These are phyloP conservation scores for Heliconius hewitsoni DNA, from an alignment of 1,140 invertebrate species.

Conservation along the genomic window DNA sequence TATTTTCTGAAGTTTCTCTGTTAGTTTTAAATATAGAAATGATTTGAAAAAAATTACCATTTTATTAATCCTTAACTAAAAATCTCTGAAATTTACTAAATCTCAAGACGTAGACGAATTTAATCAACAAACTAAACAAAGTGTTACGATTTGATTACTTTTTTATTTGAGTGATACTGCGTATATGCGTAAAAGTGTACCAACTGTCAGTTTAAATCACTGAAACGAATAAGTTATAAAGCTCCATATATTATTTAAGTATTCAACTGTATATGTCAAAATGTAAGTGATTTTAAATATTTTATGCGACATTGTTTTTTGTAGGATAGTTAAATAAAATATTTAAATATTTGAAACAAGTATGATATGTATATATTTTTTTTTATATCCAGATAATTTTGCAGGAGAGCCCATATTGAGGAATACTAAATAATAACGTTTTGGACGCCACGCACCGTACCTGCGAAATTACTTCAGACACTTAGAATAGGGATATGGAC, in stretches of 20 bases:
- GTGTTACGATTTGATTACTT: neutral
- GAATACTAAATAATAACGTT: no score
- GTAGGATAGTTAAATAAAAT: neutral
- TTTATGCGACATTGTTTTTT: neutral
- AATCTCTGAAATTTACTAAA: no score
- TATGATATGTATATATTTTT: neutral
- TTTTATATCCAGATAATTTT: no score
- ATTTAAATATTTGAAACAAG: neutral
- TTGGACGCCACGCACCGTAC: no score
- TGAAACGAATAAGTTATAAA: constrained; percentile 8
- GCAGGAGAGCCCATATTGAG: no score
- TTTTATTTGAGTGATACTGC: neutral
- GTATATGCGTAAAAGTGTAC: neutral
- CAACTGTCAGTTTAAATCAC: constrained; percentile 1
- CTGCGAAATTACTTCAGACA: no score
- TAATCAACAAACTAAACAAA: neutral
- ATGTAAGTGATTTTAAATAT: constrained; percentile 10
- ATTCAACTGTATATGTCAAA: neutral
- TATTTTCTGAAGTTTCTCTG: no score
- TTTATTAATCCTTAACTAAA: no score
- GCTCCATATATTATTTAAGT: neutral
- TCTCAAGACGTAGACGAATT: neutral
- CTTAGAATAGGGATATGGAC: no score
- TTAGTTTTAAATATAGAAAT: no score
- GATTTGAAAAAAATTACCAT: no score